A percentile compares a stretch with the other conserved stretches of the same genome.
Conservation (phyloP, 2,888 invertebrate genomes). For the Apodemia mormo region DNA sequence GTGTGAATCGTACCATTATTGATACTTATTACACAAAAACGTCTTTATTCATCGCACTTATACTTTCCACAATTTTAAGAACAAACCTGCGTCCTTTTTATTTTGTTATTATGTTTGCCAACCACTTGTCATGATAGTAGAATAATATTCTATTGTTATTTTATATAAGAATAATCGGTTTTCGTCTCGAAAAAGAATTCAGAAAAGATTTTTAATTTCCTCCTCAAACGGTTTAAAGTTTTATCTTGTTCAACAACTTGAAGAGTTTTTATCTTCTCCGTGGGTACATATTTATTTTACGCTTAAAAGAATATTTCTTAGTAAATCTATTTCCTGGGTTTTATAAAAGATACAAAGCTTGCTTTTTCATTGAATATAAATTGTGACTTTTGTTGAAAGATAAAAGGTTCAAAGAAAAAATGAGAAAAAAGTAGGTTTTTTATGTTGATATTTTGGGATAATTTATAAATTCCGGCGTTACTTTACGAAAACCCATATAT, state of each 20-base stretch:
- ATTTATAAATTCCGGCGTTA: neutral
- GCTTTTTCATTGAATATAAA: conserved; percentile 7
- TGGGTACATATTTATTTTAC: conserved; percentile 5
- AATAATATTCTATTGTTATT: neutral
- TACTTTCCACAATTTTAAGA: too few species aligned
- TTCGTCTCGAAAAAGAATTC: conserved; percentile 10
- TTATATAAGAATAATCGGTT: conserved; percentile 12
- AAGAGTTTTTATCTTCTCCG: conserved; percentile 9
- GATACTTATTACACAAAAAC: too few species aligned
- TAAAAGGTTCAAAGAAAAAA: neutral
- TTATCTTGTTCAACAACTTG: conserved; percentile 8
- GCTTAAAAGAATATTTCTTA: conserved; percentile 10
- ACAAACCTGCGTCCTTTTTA: too few species aligned
- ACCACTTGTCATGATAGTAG: neutral
- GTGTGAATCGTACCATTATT: too few species aligned
- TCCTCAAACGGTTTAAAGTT: conserved; percentile 5
- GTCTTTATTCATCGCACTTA: too few species aligned
- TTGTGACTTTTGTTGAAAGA: conserved; percentile 8
- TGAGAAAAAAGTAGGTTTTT: neutral
- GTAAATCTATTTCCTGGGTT: conserved; percentile 13
- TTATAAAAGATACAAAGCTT: conserved; percentile 16
- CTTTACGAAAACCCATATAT: too few species aligned
- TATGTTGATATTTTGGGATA: neutral
- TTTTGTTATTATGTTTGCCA: neutral
- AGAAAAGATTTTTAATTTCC: conserved; percentile 17